phyloP scores from a whole-genome alignment of 2,888 invertebrate species.

The Pammene aurita region DNA sequence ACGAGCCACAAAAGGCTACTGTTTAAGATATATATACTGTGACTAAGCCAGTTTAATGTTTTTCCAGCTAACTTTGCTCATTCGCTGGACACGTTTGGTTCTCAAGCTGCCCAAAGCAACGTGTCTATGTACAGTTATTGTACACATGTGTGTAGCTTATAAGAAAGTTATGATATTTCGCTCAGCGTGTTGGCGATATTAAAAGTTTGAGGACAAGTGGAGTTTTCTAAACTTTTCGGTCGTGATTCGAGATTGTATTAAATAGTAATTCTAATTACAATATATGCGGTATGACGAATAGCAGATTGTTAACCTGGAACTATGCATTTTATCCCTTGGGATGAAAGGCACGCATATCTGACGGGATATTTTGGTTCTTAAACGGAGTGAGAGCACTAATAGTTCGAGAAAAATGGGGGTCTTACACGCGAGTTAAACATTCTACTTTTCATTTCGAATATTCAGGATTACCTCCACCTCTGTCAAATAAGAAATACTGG shows the following conservation, averaged over 20 bases:
- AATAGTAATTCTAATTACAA: no score
- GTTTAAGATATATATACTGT: conserved; percentile 2
- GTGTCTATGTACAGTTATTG: background rate
- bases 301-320: no score
- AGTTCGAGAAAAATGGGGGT: no score
- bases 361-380: no score
- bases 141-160: background rate
- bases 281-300: no score
- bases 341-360: no score
- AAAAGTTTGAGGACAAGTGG: conserved; percentile 15
- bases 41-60: conserved; percentile 20
- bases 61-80: conserved; percentile 29
- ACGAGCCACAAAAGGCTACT: background rate
- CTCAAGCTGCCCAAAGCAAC: conserved; percentile 1
- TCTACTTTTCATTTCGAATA: no score
- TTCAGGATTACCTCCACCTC: no score
- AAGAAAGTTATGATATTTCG: background rate
- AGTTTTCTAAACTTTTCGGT: background rate
- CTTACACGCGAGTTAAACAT: no score
- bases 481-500: no score
- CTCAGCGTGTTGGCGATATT: background rate
- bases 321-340: no score
- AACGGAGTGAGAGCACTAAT: no score
- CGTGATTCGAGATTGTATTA: background rate
- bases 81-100: conserved; percentile 23